A percentile compares a stretch with the other conserved stretches of the same genome.
These are phyloP conservation scores for Micrastur ruficollis DNA, from an alignment of 2,797 vertebrate genomes.

Conservation along the genomic window DNA sequence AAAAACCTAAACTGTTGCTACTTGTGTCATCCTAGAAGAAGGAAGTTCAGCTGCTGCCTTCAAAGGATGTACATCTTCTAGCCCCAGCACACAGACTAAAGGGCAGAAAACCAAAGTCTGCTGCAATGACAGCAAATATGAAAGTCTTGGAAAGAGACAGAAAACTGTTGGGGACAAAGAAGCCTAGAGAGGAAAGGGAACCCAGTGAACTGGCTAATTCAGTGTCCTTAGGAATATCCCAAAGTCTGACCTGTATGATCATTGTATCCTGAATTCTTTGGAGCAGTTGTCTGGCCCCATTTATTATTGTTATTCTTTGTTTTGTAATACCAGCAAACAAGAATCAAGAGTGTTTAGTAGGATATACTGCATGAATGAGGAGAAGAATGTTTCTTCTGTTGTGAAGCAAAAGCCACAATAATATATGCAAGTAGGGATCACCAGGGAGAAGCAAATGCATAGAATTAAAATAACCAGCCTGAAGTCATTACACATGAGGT, in stretches of 20 bases:
- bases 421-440: not conserved
- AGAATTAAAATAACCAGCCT: not conserved
- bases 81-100: not conserved
- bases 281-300: not conserved
- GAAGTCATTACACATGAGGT: not conserved
- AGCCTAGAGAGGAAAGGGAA: not conserved
- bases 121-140: not conserved
- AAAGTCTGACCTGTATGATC: not conserved
- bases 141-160: not conserved
- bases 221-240: not conserved
- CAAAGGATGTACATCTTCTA: not conserved
- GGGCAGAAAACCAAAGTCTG: not conserved
- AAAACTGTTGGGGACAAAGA: not conserved
- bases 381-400: not conserved
- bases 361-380: not conserved
- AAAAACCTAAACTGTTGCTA: not conserved
- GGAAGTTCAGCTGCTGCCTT: not conserved
- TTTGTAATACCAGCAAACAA: not conserved
- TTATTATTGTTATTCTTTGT: not conserved
- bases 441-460: not conserved
- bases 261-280: not conserved
- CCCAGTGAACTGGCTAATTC: not conserved
- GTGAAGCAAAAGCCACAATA: not conserved
- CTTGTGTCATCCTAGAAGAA: not conserved
- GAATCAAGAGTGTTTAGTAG: not conserved